phyloP scores from a whole-genome alignment of 53 echinoderm and acorn worm species.

The Echinarachnius parma region DNA sequence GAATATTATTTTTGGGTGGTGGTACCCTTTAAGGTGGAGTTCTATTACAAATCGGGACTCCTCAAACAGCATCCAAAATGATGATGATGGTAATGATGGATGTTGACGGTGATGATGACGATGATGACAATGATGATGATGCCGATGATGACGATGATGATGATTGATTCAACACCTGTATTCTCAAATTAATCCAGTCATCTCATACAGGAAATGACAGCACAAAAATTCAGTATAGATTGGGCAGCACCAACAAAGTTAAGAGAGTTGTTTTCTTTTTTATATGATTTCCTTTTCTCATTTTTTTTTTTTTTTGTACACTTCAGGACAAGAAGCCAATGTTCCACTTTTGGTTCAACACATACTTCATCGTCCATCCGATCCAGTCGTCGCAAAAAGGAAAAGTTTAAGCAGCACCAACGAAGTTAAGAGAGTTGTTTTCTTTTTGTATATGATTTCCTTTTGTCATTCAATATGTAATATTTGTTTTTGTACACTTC shows the following conservation, averaged over 20 bases:
- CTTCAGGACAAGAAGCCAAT: constrained; percentile 63
- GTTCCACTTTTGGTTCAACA: constrained; percentile 94
- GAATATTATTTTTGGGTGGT: too few species aligned
- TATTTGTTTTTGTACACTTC: not conserved
- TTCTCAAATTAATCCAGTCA: constrained; percentile 59
- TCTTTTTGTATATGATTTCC: too few species aligned
- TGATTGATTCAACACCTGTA: constrained; percentile 89
- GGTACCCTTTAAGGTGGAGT: constrained; percentile 96
- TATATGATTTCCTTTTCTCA: too few species aligned
- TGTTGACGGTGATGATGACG: too few species aligned
- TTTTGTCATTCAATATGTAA: not conserved
- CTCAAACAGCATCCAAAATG: too few species aligned
- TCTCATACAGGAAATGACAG: too few species aligned
- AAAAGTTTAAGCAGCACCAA: not conserved
- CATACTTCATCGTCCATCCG: constrained; percentile 71
- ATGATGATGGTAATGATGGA: too few species aligned
- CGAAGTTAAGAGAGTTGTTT: not conserved
- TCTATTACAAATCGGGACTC: constrained; percentile 87
- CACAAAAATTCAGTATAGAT: too few species aligned
- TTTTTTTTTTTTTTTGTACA: not conserved
- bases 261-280: not conserved
- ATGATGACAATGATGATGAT: too few species aligned
- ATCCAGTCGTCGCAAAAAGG: constrained; percentile 34
- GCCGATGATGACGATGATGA: too few species aligned
- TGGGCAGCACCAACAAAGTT: not conserved